Evolutionary conservation across 2,797 vertebrate genomes (phyloP).

Genomic region (Peromyscus nudipes): DNA sequence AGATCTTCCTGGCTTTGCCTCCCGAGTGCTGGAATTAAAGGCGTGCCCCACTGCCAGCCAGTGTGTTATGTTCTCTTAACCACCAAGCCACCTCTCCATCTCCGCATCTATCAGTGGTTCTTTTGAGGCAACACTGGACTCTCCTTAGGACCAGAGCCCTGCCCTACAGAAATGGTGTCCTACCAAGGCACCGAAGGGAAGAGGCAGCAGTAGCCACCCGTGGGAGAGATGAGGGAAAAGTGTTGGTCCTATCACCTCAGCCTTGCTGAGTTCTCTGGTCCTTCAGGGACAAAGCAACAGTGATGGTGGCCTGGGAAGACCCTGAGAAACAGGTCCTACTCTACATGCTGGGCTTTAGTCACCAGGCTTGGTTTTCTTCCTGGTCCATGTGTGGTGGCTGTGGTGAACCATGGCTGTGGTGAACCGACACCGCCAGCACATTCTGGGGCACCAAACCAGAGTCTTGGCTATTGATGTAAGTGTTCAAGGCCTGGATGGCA

Average conservation of each 20-base stretch:
- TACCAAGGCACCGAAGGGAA: not conserved
- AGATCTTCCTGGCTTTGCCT: too few relatives aligned
- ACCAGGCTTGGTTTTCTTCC: constrained; percentile 43
- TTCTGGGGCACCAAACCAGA: not conserved
- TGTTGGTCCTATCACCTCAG: not conserved
- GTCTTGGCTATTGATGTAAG: constrained; percentile 34
- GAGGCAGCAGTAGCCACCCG: not conserved
- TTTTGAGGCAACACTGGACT: not conserved
- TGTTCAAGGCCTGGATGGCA: constrained; percentile 7
- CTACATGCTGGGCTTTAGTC: constrained; percentile 47
- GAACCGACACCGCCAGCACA: not conserved
- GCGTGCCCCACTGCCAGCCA: too few relatives aligned
- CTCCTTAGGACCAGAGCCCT: constrained; percentile 48
- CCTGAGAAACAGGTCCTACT: constrained; percentile 21
- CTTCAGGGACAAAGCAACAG: constrained; percentile 45
- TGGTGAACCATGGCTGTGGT: constrained; percentile 33
- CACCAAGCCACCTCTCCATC: too few relatives aligned
- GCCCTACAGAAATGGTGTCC: constrained; percentile 48
- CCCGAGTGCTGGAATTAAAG: too few relatives aligned
- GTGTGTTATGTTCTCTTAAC: too few relatives aligned
- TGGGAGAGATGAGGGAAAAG: constrained; percentile 48
- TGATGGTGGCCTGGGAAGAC: not conserved
- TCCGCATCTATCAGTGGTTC: too few relatives aligned
- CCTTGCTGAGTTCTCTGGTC: constrained; percentile 53
- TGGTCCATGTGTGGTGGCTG: not conserved